Evolutionary conservation across 1,140 invertebrate genomes (phyloP), one percentile per base, ranked within the genome.

Genomic region (Thaumatotibia leucotreta): DNA sequence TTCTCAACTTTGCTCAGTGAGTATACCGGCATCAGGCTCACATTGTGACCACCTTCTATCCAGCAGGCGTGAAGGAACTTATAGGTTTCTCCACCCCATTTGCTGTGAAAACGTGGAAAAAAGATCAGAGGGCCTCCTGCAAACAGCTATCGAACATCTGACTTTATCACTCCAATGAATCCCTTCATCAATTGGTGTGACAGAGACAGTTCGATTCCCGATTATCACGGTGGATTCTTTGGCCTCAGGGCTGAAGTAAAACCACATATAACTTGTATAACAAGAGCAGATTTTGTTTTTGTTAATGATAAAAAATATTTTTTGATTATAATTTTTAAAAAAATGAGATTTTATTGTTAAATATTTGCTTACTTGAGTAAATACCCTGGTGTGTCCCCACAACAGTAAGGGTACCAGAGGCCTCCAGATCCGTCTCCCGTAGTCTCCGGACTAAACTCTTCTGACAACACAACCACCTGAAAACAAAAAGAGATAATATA

Each of bases 381-480:
- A 0, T 92, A 69, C 29, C 79, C 66, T 1, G 93, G 84, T 5
- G 95, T 95, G n/a, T 92, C 86, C 1, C 92, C 92, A 14, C 94
- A 78, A 2, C 95, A 76, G 82, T 94, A 96, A 1, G 95, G 96
- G 6, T 90, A 88, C 95, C 95, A 96, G 0, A 96, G 82, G 1
- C 96, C 96, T 0, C 95, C 96, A 22, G 95, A 94, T 0, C 94
- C 94, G 88, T 96, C 96, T 1, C 95, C 94, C 0, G 96, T 96
- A 2, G 96, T 97, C 17, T 95, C 83, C 0, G 96, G 96, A 20
- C 93, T 92, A 63, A 95, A 94, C 22, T 93, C 83, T 4, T 95
- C 93, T 0, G 95, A 91, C 64, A 95, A 91, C 33, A 97, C 80
- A 0, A 93, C 94, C 0, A 97, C 93, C 65, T 93, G 39, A 39